Base-by-base conservation (phyloP, 2,797 vertebrate species). In the Tragopan temminckii region DNA sequence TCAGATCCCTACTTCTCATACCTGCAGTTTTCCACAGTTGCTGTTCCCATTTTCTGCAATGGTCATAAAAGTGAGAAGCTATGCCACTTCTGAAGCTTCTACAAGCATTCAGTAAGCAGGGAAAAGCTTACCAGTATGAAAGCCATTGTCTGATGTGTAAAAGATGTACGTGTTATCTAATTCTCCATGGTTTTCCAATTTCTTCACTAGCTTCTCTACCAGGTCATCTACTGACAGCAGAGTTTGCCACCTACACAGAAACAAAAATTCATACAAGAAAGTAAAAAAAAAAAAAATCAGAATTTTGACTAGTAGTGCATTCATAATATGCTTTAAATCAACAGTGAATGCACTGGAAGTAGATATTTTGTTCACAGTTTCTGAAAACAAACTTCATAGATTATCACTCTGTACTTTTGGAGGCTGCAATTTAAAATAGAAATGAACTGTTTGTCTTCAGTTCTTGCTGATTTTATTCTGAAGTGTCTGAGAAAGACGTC, bases 101-200 rank as follows among this genome's bases (percentile, higher is more conserved):
- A 74, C 33, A 86, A 70, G n/a, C 3, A 9, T n/a, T n/a, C 38
- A 81, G 35, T 42, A 88, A 57, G 50, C 40, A 77, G 38, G 40
- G 14, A 92, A 85, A 80, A 16, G 20, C 55, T 80, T 93, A 99
- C 99, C 99, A 85, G 99, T 99, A 96, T 99, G 99, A 96, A 98
- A 99, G 84, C 99, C 99, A 13, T 99, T 99, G 96, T 99, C 99
- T 8, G 99, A 99, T 31, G 99, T 99, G 86, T 99, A 99, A 92
- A 99, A 98, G 96, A 99, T 97, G 89, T 99, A 99, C 0, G 99
- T 99, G 96, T 99, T 99, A 89, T 99, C 97, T 57, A 99, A 97
- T 85, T 99, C 99, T 61, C 98, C 98, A 18, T 98, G 97, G 87
- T 94, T 90, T 89, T 99, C 98, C 89, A 99, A 77, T 74, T 98